Evolutionary conservation across 2,113 vertebrate genomes (phyloP), one percentile per base, ranked within the genome.

Genomic region (Apistogramma diplotaenia): DNA sequence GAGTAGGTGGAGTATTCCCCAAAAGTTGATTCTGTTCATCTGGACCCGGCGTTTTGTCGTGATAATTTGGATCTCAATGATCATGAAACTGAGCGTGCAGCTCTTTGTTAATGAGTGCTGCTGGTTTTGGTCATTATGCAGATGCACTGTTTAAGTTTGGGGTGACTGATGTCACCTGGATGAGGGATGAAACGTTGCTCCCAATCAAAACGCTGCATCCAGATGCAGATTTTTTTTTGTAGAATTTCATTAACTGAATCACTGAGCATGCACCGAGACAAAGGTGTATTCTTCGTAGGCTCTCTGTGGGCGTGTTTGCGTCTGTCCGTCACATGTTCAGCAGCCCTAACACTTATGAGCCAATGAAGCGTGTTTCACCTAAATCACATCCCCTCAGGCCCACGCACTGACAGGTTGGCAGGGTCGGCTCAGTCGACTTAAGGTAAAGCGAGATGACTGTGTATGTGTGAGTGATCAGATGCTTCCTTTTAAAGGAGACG

Each of bases 241-340:
- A 21, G 13, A 8, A 43, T 25, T 65, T 65, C 37, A 21, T 65
- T 65, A 21, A 65, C 61, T 65, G 61, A 43, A 18, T 65, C 43
- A 65, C 43, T 25, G 35, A 65, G 61, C 35, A 18, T 16, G 37
- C 8, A 65, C 43, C 3, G 6, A 18, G 37, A 43, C 37, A 21
- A n/a, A 10, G 51, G 51, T 67, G 27, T 21, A 51, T 19, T 51
- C 19, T 29, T 49, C 40, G 57, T 25, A 10, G 19, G 27, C 55
- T 25, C 2, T 37, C 49, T 11, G 54, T 51, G 75, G 43, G 21
- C 81, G 61, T 62, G 18, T 76, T 7, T 67, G 40, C 65, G 77
- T 78, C 43, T 86, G 87, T 87, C 84, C 23, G 76, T 93, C 87
- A 89, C 72, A 84, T 87, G 86, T 83, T 90, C 79, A 90, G 60